Percentiles rank a stretch among this genome's conserved stretches.
These are phyloP conservation scores for Cirrhinus molitorella DNA, from an alignment of 2,797 vertebrate genomes.

Conservation along the genomic window DNA sequence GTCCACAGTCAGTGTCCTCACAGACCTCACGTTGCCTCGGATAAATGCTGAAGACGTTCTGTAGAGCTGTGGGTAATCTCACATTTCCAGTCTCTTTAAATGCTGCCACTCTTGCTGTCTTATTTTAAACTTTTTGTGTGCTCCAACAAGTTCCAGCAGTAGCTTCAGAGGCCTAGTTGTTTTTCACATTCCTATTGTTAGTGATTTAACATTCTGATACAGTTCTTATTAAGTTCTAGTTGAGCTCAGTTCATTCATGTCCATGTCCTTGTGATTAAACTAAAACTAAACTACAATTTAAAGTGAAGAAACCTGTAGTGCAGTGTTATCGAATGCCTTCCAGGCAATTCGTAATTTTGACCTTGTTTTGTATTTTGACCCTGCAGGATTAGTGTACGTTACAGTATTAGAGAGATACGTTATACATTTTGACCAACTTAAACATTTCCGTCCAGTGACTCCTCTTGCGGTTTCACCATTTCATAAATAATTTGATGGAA, in stretches of 20 bases:
- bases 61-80: conserved; percentile 5
- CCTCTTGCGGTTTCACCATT: conserved; percentile 21
- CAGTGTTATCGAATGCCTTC: neutral
- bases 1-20: conserved; percentile 20
- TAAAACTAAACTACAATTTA: neutral
- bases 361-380: neutral
- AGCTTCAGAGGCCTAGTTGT: conserved; percentile 2
- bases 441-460: neutral
- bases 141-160: conserved; percentile 23
- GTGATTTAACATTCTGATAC: conserved; percentile 10
- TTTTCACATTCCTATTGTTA: conserved; percentile 18
- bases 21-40: conserved; percentile 6
- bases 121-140: neutral
- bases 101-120: conserved; percentile 30
- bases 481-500: conserved; percentile 38
- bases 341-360: neutral
- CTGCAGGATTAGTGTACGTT: neutral
- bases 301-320: neutral
- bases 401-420: neutral
- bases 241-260: neutral
- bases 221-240: neutral
- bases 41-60: conserved; percentile 32
- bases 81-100: conserved; percentile 30
- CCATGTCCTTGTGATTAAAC: neutral
- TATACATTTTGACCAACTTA: neutral